These are phyloP conservation scores for Psittacula cyanocephala DNA, from an alignment of 2,113 vertebrate species.

Conservation along the genomic window DNA sequence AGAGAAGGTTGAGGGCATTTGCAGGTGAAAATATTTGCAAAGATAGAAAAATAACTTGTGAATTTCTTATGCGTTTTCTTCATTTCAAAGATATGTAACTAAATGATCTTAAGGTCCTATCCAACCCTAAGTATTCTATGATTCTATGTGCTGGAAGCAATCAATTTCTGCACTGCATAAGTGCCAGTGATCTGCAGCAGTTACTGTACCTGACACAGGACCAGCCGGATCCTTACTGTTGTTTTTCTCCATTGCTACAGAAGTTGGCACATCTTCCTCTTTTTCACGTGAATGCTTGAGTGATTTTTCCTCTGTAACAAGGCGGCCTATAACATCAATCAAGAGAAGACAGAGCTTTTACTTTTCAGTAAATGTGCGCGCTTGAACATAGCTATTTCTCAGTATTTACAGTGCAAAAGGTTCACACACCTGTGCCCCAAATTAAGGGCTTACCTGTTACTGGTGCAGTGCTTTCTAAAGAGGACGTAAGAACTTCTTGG, in stretches of 20 bases:
- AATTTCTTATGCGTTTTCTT: not conserved
- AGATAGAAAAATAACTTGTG: not conserved
- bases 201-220: not conserved
- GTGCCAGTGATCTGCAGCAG: not conserved
- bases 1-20: not conserved
- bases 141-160: not conserved
- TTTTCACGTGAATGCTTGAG: not conserved
- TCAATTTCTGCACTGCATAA: rapidly evolving
- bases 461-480: not conserved
- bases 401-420: not conserved
- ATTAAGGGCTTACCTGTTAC: slow-evolving; percentile 35
- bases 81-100: not conserved
- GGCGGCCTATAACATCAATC: not conserved
- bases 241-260: not conserved
- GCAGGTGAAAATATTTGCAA: not conserved
- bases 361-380: not conserved
- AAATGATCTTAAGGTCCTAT: not conserved
- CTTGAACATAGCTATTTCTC: not conserved
- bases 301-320: not conserved
- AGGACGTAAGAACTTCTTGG: not conserved
- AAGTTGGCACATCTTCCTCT: not conserved
- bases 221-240: not conserved
- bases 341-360: not conserved
- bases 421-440: not conserved
- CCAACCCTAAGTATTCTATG: not conserved